Conservation (phyloP, 64 coral and sea anemone genomes). For the Dendronephthya gigantea region DNA sequence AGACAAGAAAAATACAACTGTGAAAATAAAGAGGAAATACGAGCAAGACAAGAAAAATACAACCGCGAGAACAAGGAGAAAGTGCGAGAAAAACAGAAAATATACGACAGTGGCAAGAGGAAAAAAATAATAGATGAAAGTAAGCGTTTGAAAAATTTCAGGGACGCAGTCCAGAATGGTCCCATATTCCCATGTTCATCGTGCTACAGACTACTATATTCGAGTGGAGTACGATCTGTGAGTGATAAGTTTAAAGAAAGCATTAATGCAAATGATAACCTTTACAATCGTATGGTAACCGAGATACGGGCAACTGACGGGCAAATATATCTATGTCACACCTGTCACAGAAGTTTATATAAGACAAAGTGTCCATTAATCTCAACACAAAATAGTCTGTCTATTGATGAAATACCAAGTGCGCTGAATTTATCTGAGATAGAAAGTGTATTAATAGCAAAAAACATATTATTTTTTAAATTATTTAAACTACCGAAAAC, state of each 20-base stretch:
- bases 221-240: neutral
- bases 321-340: neutral
- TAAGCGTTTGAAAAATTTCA: neutral
- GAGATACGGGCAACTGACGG: neutral
- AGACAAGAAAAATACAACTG: neutral
- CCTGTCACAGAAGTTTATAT: neutral
- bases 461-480: slow-evolving; percentile 7
- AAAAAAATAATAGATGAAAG: slow-evolving; percentile 5
- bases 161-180: neutral
- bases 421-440: neutral
- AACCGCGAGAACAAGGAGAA: neutral
- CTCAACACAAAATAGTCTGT: neutral
- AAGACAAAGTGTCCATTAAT: neutral
- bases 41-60: neutral
- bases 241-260: neutral
- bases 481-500: slow-evolving; percentile 7
- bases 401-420: neutral
- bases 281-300: neutral
- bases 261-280: neutral
- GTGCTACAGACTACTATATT: neutral
- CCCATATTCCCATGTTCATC: slow-evolving; percentile 11
- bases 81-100: neutral
- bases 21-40: neutral
- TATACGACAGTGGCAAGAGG: neutral
- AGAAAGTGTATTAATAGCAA: neutral